Evolutionary conservation across 2,888 invertebrate genomes (phyloP).

Genomic region (Agrochola circellaris): DNA sequence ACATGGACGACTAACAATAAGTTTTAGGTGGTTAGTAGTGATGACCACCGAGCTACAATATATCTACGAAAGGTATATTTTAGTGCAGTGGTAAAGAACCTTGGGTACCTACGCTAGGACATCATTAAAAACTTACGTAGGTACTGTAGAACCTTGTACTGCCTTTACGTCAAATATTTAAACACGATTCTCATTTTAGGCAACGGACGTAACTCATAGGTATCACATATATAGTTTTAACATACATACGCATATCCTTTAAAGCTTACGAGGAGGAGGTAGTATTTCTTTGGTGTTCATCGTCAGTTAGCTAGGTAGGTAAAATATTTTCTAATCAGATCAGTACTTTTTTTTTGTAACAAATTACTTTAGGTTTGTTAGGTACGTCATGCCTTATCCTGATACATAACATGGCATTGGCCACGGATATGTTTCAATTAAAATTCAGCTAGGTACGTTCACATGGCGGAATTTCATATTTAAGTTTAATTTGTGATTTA

Average conservation of each 20-base stretch:
- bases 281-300: neutral
- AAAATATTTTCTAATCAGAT: neutral
- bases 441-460: neutral
- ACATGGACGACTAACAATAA: neutral
- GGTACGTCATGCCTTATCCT: neutral
- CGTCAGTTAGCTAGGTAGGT: neutral
- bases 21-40: neutral
- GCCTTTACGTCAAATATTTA: neutral
- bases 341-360: neutral
- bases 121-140: neutral
- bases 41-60: neutral
- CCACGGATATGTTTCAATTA: neutral
- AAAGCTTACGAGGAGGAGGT: neutral
- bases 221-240: too few species aligned
- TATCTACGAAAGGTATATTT: neutral
- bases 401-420: neutral
- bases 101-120: neutral
- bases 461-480: conserved; percentile 4
- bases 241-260: neutral
- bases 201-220: neutral
- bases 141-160: neutral
- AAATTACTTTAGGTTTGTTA: neutral
- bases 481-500: conserved; percentile 45
- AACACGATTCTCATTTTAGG: neutral
- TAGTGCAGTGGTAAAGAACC: neutral